Percentiles rank a stretch among this genome's conserved stretches.
Evolutionary conservation across 1,140 invertebrate species (phyloP).

Genomic region (Brachionus asplanchnoidis): DNA sequence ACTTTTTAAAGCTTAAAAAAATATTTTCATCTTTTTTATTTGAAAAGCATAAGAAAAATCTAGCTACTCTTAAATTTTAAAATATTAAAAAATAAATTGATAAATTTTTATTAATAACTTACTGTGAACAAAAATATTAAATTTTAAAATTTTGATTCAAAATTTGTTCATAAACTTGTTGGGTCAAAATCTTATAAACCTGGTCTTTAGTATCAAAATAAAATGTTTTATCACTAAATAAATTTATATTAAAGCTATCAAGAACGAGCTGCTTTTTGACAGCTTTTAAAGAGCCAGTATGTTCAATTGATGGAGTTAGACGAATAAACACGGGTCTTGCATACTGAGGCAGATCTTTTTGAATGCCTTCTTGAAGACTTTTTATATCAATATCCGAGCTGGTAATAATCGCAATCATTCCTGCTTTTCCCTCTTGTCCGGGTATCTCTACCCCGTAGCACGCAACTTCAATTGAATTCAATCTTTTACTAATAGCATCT

Average conservation of each 20-base stretch:
- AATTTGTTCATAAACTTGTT: slow-evolving; percentile 8
- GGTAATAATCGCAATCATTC: slow-evolving; percentile 12
- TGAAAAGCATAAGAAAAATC: background rate
- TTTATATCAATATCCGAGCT: background rate
- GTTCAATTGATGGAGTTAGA: background rate
- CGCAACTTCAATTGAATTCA: slow-evolving; percentile 71
- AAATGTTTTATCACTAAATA: slow-evolving; percentile 12
- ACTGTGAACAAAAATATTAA: background rate
- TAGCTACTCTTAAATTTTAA: background rate
- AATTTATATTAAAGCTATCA: background rate
- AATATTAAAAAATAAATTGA: background rate
- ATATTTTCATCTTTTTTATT: too few relatives aligned
- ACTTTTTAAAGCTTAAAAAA: background rate
- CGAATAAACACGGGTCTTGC: slow-evolving; percentile 37
- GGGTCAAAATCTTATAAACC: background rate
- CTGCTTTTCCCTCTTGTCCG: slow-evolving; percentile 47
- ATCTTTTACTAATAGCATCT: slow-evolving; percentile 68
- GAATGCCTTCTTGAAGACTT: background rate
- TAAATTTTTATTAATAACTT: background rate
- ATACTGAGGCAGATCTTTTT: slow-evolving; percentile 10
- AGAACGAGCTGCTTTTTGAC: background rate
- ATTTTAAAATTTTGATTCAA: background rate
- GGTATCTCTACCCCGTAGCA: slow-evolving; percentile 85
- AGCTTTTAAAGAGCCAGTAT: slow-evolving; percentile 36
- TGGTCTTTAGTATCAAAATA: slow-evolving; percentile 5